phyloP scores from a whole-genome alignment of 1,140 invertebrate species.

The Pseudobourletiella spinata region DNA sequence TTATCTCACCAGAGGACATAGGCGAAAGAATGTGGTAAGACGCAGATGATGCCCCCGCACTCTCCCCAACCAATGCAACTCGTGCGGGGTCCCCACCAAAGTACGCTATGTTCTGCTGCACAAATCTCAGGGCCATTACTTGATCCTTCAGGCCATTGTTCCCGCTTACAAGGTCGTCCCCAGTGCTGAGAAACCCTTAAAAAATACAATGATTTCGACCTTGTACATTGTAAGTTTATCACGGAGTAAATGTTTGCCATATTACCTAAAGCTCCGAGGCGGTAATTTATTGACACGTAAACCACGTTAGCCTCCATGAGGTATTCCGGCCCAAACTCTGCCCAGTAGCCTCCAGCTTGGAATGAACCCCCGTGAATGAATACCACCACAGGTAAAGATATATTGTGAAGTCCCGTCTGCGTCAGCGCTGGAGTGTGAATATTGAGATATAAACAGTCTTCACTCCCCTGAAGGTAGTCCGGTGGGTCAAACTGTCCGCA shows the following conservation, averaged over 20 bases:
- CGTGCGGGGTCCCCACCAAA: neutral
- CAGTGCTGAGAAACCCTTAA: neutral
- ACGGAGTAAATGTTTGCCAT: neutral
- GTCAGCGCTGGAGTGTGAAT: constrained; percentile 9
- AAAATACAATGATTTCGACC: neutral
- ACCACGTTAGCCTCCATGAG: constrained; percentile 16
- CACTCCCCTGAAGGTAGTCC: neutral
- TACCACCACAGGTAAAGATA: constrained; percentile 11
- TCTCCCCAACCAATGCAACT: neutral
- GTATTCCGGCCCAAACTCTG: neutral
- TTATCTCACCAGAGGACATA: neutral
- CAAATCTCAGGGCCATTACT: neutral
- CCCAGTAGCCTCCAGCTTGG: constrained; percentile 5
- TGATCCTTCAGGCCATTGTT: neutral
- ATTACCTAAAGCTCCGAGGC: constrained; percentile 11
- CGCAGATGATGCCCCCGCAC: constrained; percentile 14
- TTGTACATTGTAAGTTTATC: neutral
- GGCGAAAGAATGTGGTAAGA: constrained; percentile 24
- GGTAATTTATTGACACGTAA: constrained; percentile 15
- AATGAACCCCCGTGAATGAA: constrained; percentile 21
- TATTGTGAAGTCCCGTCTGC: neutral
- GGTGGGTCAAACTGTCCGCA: neutral
- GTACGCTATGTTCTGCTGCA: neutral
- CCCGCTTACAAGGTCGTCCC: neutral
- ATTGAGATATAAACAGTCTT: constrained; percentile 18